Percentiles rank a stretch among this genome's conserved stretches.
phyloP scores from a whole-genome alignment of 2,113 vertebrate species.

The Stictonetta naevosa region DNA sequence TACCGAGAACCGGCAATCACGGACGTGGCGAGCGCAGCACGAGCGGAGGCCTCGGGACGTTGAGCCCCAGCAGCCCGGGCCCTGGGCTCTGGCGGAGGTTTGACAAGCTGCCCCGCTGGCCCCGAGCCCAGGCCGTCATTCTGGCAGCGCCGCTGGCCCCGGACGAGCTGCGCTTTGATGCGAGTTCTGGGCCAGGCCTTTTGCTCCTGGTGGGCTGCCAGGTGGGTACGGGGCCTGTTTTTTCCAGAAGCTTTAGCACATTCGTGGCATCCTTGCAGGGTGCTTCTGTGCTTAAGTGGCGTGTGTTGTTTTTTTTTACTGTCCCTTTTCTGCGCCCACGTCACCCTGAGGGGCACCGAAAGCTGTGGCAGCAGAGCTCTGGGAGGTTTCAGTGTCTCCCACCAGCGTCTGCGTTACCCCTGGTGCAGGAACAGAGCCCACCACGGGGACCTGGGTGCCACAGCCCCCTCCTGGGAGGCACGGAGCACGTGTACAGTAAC shows the following conservation, averaged over 20 bases:
- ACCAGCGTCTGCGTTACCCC: background rate
- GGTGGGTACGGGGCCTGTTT: background rate
- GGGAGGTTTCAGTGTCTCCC: background rate
- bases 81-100: conserved; percentile 13
- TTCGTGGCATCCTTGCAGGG: background rate
- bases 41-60: conserved; percentile 57
- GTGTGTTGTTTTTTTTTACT: background rate
- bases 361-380: rapidly evolving
- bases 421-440: background rate
- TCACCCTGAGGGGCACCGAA: background rate
- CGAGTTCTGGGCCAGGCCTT: background rate
- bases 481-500: rapidly evolving
- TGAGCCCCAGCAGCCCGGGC: conserved; percentile 28
- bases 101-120: conserved; percentile 51
- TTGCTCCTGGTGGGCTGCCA: conserved; percentile 18
- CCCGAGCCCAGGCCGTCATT: background rate
- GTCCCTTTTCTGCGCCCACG: background rate
- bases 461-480: rapidly evolving
- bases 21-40: conserved; percentile 63
- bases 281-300: background rate
- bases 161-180: conserved; percentile 40
- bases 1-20: conserved; percentile 66
- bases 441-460: background rate
- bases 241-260: conserved; percentile 41
- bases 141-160: background rate